These are phyloP conservation scores for Endotricha flammealis DNA, from an alignment of 2,888 invertebrate genomes.

Conservation along the genomic window DNA sequence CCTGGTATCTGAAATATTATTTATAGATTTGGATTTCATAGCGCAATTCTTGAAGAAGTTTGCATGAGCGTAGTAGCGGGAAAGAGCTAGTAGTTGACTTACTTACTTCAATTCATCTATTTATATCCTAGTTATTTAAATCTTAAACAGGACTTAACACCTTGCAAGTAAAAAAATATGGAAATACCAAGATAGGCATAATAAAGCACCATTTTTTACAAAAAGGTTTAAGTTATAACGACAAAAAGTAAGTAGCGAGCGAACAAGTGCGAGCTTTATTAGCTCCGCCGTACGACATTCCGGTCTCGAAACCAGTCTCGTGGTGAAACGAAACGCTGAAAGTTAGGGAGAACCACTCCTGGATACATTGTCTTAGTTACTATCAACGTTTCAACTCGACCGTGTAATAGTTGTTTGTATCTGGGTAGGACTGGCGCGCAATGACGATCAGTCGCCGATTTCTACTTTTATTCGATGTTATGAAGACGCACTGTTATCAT, in stretches of 20 bases:
- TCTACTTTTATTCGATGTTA: too few species aligned
- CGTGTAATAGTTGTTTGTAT: constrained; percentile 60
- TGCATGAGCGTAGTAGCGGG: too few species aligned
- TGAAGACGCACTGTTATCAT: too few species aligned
- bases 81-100: too few species aligned
- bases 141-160: too few species aligned
- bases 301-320: constrained; percentile 54
- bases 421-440: constrained; percentile 27
- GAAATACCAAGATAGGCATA: constrained; percentile 45
- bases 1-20: too few species aligned
- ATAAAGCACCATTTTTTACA: constrained; percentile 56
- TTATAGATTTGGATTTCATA: too few species aligned
- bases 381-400: constrained; percentile 53
- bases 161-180: constrained; percentile 16
- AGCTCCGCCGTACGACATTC: constrained; percentile 58
- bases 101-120: too few species aligned
- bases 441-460: constrained; percentile 10
- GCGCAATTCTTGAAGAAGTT: too few species aligned
- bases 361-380: constrained; percentile 41
- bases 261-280: constrained; percentile 72
- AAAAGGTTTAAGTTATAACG: constrained; percentile 65
- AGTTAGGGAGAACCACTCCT: constrained; percentile 42
- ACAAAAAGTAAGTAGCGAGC: constrained; percentile 72
- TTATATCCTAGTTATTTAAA: too few species aligned
- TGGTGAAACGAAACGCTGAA: constrained; percentile 53